Evolutionary conservation across 2,797 vertebrate species (phyloP), one percentile per base, ranked within the genome.

Genomic region (Phoxinus dragarum): DNA sequence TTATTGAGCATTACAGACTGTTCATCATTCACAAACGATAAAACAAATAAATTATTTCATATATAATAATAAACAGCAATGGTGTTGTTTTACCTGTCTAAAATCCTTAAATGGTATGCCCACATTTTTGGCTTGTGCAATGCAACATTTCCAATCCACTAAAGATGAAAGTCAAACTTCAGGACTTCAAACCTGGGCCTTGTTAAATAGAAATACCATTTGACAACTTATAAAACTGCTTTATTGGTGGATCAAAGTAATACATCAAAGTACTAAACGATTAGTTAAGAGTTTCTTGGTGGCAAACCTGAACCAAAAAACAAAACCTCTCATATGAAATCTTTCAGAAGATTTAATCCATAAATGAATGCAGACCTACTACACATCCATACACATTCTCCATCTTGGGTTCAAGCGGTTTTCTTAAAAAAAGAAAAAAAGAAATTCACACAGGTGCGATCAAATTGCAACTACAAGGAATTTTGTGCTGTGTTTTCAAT

Each of bases 401-500:
- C 40, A 80, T 52, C 36, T 14, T 8, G 38, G 17, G 61, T 7
- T 27, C 4, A 36, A 82, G 34, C 34, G 6, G 23, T 4, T 66
- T 73, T 44, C n/a, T 34, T 17, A 3, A 2, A 61, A 56, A 52
- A 19, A 17, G 16, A 49, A 8, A 3, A 44, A 14, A 14, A 47
- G 14, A 34, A 82, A 38, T 34, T 74, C 12, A 79, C 59, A 47
- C 78, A 88, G 86, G 86, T 86, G 84, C 27, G 64, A 31, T 69
- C 54, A 52, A 82, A 78, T 74, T 7, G 21, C 23, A 82, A n/a
- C 40, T 36, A 47, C 11, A 73, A 49, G 66, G 14, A 75, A 80
- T 85, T 74, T 27, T 52, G 74, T 79, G 64, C 59, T 59, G 42
- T 42, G 56, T 77, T 68, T 80, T 44, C 49, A 49, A 68, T 82